Conservation (phyloP, 1,140 invertebrate genomes). For the honey bee (Apis mellifera) region DNA sequence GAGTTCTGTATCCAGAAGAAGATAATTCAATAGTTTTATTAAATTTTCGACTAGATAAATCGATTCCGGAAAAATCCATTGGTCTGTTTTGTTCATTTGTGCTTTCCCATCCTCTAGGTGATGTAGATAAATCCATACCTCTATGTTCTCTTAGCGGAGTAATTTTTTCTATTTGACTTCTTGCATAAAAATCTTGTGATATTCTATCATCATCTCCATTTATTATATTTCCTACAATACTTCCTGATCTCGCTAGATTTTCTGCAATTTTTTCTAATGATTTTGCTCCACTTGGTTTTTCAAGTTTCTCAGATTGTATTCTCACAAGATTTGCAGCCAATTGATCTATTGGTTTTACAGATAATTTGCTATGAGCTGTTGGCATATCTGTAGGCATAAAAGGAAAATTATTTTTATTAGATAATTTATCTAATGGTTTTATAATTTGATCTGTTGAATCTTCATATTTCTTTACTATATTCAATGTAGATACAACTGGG, state of each 20-base stretch:
- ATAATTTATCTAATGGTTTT: slow-evolving; percentile 63
- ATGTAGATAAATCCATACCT: slow-evolving; percentile 77
- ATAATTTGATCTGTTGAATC: slow-evolving; percentile 45
- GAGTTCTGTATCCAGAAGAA: slow-evolving; percentile 64
- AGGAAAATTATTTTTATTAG: slow-evolving; percentile 57
- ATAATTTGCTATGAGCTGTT: slow-evolving; percentile 67
- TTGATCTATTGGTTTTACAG: slow-evolving; percentile 77
- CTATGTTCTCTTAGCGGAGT: slow-evolving; percentile 58
- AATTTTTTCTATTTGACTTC: slow-evolving; percentile 60
- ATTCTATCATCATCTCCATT: slow-evolving; percentile 70
- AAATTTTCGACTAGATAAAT: slow-evolving; percentile 77
- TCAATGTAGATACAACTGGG: slow-evolving; percentile 33
- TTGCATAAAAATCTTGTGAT: slow-evolving; percentile 64
- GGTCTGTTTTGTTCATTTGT: slow-evolving; percentile 68
- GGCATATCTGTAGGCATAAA: slow-evolving; percentile 52
- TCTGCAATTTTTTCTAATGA: slow-evolving; percentile 79
- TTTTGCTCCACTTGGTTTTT: slow-evolving; percentile 72
- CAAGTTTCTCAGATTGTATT: slow-evolving; percentile 76
- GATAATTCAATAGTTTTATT: slow-evolving; percentile 67
- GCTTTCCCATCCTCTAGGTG: slow-evolving; percentile 72
- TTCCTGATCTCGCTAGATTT: slow-evolving; percentile 74
- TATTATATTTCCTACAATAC: slow-evolving; percentile 49
- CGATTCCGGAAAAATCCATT: slow-evolving; percentile 78
- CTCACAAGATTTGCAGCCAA: slow-evolving; percentile 76
- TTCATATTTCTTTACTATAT: slow-evolving; percentile 51